phyloP scores from a whole-genome alignment of 2,888 invertebrate species.

The Phlogophora meticulosa region DNA sequence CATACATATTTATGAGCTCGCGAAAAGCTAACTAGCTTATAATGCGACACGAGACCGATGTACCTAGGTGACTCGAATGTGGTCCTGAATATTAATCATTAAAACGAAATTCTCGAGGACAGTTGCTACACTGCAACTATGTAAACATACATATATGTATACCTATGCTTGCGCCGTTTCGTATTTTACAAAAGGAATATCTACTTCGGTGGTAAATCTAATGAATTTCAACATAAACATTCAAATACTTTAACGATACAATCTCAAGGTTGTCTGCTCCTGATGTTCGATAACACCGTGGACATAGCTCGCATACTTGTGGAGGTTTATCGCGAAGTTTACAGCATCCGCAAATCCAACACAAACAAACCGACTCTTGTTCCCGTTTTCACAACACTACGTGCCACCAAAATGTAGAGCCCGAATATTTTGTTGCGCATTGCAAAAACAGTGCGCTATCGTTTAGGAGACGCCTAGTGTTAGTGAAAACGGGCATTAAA shows the following conservation, averaged over 20 bases:
- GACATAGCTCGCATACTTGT: not conserved
- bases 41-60: slow-evolving; percentile 8
- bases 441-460: too few species aligned
- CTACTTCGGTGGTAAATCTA: not conserved
- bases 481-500: too few species aligned
- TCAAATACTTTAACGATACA: not conserved
- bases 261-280: slow-evolving; percentile 43
- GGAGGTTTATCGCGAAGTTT: slow-evolving; percentile 18
- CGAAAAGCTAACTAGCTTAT: slow-evolving; percentile 31
- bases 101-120: slow-evolving; percentile 2
- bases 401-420: too few species aligned
- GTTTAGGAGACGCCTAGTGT: too few species aligned
- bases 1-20: slow-evolving; percentile 37
- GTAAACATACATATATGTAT: slow-evolving; percentile 1
- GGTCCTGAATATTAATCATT: slow-evolving; percentile 41
- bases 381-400: too few species aligned
- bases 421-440: too few species aligned
- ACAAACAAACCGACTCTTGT: slow-evolving; percentile 1
- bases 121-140: slow-evolving; percentile 1
- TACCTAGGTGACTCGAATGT: slow-evolving; percentile 1
- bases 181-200: not conserved
- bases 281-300: slow-evolving; percentile 9
- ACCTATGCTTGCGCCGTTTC: too few species aligned
- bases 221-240: not conserved
- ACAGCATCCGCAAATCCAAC: not conserved